Evolutionary conservation across 2,888 invertebrate species (phyloP), one percentile per base, ranked within the genome.

Genomic region (Nycteola revayana): DNA sequence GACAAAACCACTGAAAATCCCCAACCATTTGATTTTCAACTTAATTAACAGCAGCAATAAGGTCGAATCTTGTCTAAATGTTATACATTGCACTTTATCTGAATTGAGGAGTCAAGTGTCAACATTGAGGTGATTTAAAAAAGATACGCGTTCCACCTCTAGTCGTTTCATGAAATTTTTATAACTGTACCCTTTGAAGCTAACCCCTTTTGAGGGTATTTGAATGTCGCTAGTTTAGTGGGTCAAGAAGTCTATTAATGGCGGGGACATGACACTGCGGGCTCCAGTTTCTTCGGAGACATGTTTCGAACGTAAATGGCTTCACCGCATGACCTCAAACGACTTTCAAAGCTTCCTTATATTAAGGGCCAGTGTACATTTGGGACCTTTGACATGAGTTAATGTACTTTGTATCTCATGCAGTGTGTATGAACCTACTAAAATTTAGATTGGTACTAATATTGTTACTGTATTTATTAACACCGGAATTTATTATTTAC

Each of bases 211-310:
- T 56, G 74, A 63, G 72, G 74, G 72, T 73, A 68, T 67, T 65
- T 76, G 76, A 75, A 77, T 73, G 74, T 66, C 59, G 60, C 60
- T 66, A 62, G 75, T 69, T 75, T 70, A 80, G 57, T 77, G 56
- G 80, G 80, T 82, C 79, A 77, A 77, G 79, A 40, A 55, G 61
- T 57, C 75, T 72, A 76, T 80, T 75, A 78, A 81, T 60, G 68
- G 51, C 51, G 66, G 69, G 65, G 66, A 73, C 57, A 60, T 44
- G 49, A 57, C 52, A 47, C 51, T 54, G 41, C 42, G 49, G 66
- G 64, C 48, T 58, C 67, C 58, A 67, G 66, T 68, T 75, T 66
- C 49, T 42, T 45, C 2, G 42, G 42, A 42, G 49, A 55, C 14
- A 14, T 14, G 14, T 14, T 14, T 5, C 14, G 3, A 14, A 14